Evolutionary conservation across 2,888 invertebrate genomes (phyloP).

Genomic region (Thera obeliscata): DNA sequence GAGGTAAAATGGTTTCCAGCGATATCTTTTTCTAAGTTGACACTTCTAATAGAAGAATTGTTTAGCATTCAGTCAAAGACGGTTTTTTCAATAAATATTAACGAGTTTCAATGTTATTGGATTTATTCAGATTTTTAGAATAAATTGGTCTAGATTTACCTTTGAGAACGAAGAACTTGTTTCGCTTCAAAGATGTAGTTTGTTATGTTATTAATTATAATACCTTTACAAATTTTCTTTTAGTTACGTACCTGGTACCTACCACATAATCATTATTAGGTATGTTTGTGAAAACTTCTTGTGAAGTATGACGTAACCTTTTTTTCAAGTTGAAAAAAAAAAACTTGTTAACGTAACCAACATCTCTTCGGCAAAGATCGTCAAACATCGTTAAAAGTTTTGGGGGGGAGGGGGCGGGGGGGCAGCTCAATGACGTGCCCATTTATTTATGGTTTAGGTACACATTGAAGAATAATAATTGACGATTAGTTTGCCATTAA

Average conservation of each 20-base stretch:
- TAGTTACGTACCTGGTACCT: background rate
- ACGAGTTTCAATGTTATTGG: constrained; percentile 52
- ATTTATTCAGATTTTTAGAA: constrained; percentile 30
- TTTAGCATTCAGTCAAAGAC: constrained; percentile 54
- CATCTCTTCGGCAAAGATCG: too few species aligned
- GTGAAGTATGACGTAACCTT: too few species aligned
- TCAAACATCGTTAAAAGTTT: too few species aligned
- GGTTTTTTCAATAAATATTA: constrained; percentile 65
- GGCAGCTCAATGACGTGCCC: too few species aligned
- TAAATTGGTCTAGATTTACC: constrained; percentile 2
- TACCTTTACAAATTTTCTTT: background rate
- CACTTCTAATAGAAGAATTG: constrained; percentile 55
- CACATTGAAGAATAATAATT: too few species aligned
- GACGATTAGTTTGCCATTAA: too few species aligned
- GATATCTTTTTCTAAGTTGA: constrained; percentile 56
- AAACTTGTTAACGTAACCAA: too few species aligned
- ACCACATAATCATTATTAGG: too few species aligned
- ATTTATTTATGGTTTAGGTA: too few species aligned
- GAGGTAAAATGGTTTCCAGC: constrained; percentile 31
- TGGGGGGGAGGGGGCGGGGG: too few species aligned
- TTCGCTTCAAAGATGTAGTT: background rate
- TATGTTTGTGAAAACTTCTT: too few species aligned
- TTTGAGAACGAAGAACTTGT: background rate
- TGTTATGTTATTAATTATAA: background rate
- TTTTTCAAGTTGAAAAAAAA: too few species aligned